A percentile compares a stretch with the other conserved stretches of the same genome.
Conservation (phyloP, 2,113 vertebrate species). For the Nasalis larvatus region DNA sequence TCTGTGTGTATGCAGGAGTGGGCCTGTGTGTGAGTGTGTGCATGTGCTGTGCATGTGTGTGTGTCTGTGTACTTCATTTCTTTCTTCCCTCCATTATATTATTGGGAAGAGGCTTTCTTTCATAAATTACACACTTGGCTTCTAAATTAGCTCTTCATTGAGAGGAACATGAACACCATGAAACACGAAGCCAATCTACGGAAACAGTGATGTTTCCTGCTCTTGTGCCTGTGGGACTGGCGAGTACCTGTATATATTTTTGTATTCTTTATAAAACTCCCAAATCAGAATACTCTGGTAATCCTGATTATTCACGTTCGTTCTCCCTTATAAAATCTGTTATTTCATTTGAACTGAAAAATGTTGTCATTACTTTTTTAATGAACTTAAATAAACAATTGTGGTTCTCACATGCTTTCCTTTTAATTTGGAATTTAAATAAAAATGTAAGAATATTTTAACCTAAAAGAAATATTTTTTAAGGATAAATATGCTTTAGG, state of each 20-base stretch:
- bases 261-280: not conserved
- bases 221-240: not conserved
- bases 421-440: not conserved
- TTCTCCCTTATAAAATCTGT: not conserved
- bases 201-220: not conserved
- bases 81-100: not conserved
- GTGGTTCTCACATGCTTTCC: not conserved
- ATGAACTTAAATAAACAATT: not conserved
- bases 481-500: not conserved
- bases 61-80: not conserved
- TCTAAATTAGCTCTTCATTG: not conserved
- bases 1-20: not conserved
- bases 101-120: not conserved
- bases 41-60: not conserved
- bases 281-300: not conserved
- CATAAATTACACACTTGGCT: not conserved
- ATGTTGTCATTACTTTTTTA: not conserved
- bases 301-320: not conserved
- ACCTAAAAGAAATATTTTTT: constrained; percentile 8
- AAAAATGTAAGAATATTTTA: not conserved
- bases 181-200: not conserved
- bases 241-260: not conserved
- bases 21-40: not conserved
- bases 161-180: not conserved
- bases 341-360: not conserved